These are phyloP conservation scores for Seira musarum DNA, from an alignment of 2,888 invertebrate genomes.

Conservation along the genomic window DNA sequence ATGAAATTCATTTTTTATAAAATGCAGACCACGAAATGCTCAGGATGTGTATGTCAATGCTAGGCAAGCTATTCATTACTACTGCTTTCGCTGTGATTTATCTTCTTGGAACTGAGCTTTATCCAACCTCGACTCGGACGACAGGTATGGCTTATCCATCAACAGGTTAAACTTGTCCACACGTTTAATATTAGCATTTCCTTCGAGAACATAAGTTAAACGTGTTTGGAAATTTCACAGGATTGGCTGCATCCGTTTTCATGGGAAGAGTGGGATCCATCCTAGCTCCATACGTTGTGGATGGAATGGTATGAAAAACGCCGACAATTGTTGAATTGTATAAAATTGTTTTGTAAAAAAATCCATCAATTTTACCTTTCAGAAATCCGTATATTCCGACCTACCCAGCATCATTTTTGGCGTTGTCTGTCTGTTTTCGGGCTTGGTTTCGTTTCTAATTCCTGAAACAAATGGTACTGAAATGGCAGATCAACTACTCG, in stretches of 20 bases:
- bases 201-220: too few relatives aligned
- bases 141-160: slow-evolving; percentile 33
- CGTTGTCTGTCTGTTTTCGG: slow-evolving; percentile 54
- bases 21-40: slow-evolving; percentile 34
- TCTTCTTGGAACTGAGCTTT: slow-evolving; percentile 64
- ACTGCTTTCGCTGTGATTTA: slow-evolving; percentile 62
- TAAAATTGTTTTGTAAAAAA: background rate
- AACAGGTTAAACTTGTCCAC: too few relatives aligned
- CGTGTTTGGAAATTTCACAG: too few relatives aligned
- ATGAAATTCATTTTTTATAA: background rate
- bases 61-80: slow-evolving; percentile 63
- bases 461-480: slow-evolving; percentile 61
- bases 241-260: slow-evolving; percentile 50
- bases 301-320: slow-evolving; percentile 51
- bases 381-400: slow-evolving; percentile 27
- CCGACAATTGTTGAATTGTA: background rate
- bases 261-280: slow-evolving; percentile 63
- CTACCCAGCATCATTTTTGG: slow-evolving; percentile 49
- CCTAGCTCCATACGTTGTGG: slow-evolving; percentile 64
- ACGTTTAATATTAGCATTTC: slow-evolving; percentile 1
- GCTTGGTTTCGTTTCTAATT: slow-evolving; percentile 49
- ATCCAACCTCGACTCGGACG: slow-evolving; percentile 60
- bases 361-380: background rate
- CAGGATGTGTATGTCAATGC: slow-evolving; percentile 56
- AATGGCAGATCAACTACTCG: slow-evolving; percentile 22